phyloP scores from a whole-genome alignment of 1,140 invertebrate genomes.

The Drosophila persimilis region DNA sequence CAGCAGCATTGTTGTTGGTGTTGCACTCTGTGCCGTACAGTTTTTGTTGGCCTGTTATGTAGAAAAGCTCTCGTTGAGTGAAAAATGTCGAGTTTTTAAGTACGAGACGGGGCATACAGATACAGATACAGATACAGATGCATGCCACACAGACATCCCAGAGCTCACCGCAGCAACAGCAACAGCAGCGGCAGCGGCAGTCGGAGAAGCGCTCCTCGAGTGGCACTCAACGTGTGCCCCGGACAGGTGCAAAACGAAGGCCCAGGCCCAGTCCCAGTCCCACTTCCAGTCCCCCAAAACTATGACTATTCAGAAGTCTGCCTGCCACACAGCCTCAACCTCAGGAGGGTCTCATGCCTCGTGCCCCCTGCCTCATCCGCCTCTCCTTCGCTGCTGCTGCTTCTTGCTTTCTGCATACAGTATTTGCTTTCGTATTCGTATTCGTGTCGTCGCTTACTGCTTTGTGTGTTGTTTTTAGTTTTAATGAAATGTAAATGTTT shows the following conservation, averaged over 20 bases:
- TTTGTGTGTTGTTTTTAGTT: conserved; percentile 81
- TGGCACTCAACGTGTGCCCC: conserved; percentile 71
- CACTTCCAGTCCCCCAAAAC: too few species aligned
- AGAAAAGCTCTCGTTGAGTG: conserved; percentile 75
- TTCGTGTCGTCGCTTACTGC: conserved; percentile 69
- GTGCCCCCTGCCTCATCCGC: too few species aligned
- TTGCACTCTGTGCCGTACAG: conserved; percentile 61
- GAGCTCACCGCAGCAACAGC: conserved; percentile 23
- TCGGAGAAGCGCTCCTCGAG: conserved; percentile 48
- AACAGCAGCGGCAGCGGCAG: conserved; percentile 2
- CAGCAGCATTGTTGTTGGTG: conserved; percentile 60
- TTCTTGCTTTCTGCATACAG: conserved; percentile 16
- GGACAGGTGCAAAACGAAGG: conserved; percentile 16
- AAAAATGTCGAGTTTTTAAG: conserved; percentile 76
- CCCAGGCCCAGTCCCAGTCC: too few species aligned
- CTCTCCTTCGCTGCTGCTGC: too few species aligned
- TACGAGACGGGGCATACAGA: conserved; percentile 63
- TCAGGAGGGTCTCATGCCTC: too few species aligned
- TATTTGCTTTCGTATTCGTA: conserved; percentile 67
- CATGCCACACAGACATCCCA: conserved; percentile 19
- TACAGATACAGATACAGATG: not conserved
- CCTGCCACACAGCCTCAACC: too few species aligned
- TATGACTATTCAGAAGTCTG: too few species aligned
- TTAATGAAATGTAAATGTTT: conserved; percentile 82
- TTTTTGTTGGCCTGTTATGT: conserved; percentile 72